Percentiles rank a stretch among this genome's conserved stretches.
phyloP scores from a whole-genome alignment of 2,888 invertebrate genomes.

The Macropis europaea region DNA sequence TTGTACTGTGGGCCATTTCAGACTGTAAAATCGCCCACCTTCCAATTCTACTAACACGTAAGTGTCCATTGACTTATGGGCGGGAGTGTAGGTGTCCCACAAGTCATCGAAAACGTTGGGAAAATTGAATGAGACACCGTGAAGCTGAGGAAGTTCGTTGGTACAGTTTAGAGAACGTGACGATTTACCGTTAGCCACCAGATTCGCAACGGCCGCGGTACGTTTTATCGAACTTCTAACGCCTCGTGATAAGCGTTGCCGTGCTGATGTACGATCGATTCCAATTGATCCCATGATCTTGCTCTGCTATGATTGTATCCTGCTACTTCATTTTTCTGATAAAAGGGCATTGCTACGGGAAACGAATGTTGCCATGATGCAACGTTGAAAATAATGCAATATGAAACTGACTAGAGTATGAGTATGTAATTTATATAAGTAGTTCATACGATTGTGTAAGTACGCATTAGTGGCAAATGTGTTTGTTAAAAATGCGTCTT shows the following conservation, averaged over 20 bases:
- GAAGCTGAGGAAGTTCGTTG: background rate
- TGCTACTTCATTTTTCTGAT: background rate
- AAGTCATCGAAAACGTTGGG: slow-evolving; percentile 28
- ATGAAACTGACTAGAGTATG: too few species aligned
- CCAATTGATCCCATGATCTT: background rate
- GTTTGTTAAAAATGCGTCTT: too few species aligned
- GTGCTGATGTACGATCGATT: slow-evolving; percentile 2
- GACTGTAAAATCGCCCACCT: too few species aligned
- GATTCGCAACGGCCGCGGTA: slow-evolving; percentile 11
- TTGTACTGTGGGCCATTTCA: too few species aligned
- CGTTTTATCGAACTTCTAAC: background rate
- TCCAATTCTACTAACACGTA: too few species aligned
- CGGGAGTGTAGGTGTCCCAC: background rate
- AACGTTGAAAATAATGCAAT: too few species aligned
- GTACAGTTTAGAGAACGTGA: background rate
- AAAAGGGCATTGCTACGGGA: background rate
- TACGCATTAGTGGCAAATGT: too few species aligned
- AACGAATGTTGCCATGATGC: background rate
- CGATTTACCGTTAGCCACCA: slow-evolving; percentile 11
- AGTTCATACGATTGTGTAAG: too few species aligned
- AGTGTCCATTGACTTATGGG: too few species aligned
- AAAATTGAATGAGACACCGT: slow-evolving; percentile 22
- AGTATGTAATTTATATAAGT: too few species aligned
- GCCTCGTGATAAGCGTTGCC: too few species aligned
- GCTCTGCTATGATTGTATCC: background rate